Evolutionary conservation across 2,113 vertebrate genomes (phyloP), one percentile per base, ranked within the genome.

Genomic region (Calyptommatus sinebrachiatus): DNA sequence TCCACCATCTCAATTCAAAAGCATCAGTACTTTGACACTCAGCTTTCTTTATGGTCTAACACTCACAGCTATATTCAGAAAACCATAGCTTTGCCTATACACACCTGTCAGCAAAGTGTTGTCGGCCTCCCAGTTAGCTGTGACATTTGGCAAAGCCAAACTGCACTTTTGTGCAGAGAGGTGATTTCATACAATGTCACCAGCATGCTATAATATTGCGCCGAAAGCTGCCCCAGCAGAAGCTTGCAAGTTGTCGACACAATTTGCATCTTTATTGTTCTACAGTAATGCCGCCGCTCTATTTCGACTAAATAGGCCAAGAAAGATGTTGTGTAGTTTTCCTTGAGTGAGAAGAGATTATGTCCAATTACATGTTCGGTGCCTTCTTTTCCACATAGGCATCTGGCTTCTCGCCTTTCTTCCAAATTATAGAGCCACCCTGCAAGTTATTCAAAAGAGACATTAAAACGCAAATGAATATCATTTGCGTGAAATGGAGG

Each of bases 191-290:
- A 45, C 71, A 2, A 29, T 73, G 76, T 45, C 72, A 72, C 84
- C 88, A 69, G 60, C 75, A n/a, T 0, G 1, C 84, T 74, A 67
- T 63, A 70, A 83, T 71, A 53, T 86, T 73, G 79, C 69, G 82
- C 46, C 77, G 22, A 79, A 10, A 67, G 31, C 74, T 1, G 0
- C n/a, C 71, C 81, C n/a, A 69, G 61, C 87, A 77, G 53, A 53
- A 73, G 83, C 83, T 80, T 70, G 60, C 69, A 78, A 79, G 80
- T 57, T 41, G 67, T 6, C 73, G 78, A 3, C 48, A 8, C 41
- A 65, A 88, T 89, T 89, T 88, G 88, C 90, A 88, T 88, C 75
- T 83, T 75, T 67, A 81, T 89, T 88, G 84, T 80, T 87, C 82
- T 18, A 29, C 72, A 86, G 90, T 80, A 22, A 2, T 1, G 71